Conservation (phyloP, 2,113 vertebrate genomes). For the Geothlypis trichas region DNA sequence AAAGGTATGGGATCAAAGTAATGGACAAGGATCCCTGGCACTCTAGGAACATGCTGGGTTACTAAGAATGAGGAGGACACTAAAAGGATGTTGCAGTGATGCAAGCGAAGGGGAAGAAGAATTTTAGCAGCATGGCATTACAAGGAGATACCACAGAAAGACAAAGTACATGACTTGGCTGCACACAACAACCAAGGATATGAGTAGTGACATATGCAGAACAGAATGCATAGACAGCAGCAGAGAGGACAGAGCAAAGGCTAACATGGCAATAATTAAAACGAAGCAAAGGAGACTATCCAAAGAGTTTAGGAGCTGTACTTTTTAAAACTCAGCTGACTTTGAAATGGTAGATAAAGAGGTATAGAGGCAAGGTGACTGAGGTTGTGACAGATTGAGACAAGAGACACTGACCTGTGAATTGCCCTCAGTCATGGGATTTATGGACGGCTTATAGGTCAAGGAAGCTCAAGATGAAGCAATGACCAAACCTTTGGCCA, state of each 20-base stretch:
- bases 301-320: not conserved
- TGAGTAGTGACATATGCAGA: not conserved
- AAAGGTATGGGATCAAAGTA: not conserved
- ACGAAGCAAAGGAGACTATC: not conserved
- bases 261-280: not conserved
- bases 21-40: not conserved
- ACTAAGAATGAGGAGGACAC: not conserved
- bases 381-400: not conserved
- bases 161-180: rapidly evolving
- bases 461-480: not conserved
- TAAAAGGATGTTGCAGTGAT: not conserved
- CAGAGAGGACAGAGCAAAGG: not conserved
- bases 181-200: not conserved
- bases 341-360: not conserved
- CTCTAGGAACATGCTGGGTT: not conserved
- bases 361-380: not conserved
- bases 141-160: not conserved
- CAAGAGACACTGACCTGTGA: not conserved
- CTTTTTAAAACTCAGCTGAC: not conserved
- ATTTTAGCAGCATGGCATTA: not conserved
- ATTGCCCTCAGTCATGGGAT: not conserved
- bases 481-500: rapidly evolving
- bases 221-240: not conserved
- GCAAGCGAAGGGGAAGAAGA: not conserved
- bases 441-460: not conserved